phyloP scores from a whole-genome alignment of 2,888 invertebrate species.

The Aporophyla nigra region DNA sequence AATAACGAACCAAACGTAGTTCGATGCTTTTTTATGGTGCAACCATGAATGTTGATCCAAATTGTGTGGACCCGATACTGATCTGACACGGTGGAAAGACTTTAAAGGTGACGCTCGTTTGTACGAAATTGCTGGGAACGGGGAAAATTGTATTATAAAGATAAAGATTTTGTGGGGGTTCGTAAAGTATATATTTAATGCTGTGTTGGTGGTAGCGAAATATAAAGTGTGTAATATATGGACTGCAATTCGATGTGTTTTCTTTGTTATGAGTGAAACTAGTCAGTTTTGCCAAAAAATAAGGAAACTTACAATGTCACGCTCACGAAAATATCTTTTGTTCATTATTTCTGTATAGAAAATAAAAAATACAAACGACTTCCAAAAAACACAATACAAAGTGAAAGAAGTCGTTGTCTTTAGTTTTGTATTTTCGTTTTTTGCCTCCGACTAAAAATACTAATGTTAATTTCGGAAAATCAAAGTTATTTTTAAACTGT shows the following conservation, averaged over 20 bases:
- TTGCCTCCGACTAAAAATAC: no score
- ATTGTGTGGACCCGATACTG: conserved; percentile 35
- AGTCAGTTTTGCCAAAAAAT: background rate
- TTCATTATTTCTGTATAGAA: background rate
- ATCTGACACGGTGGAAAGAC: conserved; percentile 29
- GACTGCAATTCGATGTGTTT: conserved; percentile 30
- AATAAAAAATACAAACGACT: no score
- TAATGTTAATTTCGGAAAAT: no score
- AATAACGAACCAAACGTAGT: conserved; percentile 55
- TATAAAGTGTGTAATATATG: conserved; percentile 30
- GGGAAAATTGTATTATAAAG: conserved; percentile 41
- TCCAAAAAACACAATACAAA: no score
- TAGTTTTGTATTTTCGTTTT: no score
- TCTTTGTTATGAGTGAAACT: conserved; percentile 18
- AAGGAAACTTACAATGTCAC: background rate
- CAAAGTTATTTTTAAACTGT: no score
- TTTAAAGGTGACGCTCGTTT: conserved; percentile 52
- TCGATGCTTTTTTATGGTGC: conserved; percentile 46
- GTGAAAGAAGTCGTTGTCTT: no score
- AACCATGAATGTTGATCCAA: conserved; percentile 38
- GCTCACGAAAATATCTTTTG: background rate
- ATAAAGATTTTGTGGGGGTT: conserved; percentile 53
- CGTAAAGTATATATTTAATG: conserved; percentile 48
- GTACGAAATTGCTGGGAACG: conserved; percentile 14
- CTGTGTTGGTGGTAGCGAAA: conserved; percentile 20